Conservation (phyloP, 2,888 invertebrate genomes). For the Andrena camellia region DNA sequence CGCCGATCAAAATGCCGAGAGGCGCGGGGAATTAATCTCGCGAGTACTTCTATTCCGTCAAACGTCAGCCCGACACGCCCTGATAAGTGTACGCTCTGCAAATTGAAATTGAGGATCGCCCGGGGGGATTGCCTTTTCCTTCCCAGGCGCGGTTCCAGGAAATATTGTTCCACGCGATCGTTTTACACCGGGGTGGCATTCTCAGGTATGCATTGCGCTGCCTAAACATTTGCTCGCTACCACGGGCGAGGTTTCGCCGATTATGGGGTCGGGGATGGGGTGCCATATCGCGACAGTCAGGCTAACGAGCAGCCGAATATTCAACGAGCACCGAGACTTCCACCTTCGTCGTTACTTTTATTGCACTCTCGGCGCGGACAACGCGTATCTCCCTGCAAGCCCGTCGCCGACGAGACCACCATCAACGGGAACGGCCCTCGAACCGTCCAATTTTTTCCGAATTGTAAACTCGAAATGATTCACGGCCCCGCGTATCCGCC, state of each 20-base stretch:
- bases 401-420: conserved; percentile 29
- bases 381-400: conserved; percentile 34
- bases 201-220: background rate
- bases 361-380: conserved; percentile 31
- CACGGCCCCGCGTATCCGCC: conserved; percentile 41
- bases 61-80: conserved; percentile 69
- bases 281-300: conserved; percentile 15
- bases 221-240: background rate
- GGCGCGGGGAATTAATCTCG: conserved; percentile 69
- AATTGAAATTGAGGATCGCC: conserved; percentile 72
- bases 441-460: conserved; percentile 50
- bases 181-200: background rate
- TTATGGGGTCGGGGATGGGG: conserved; percentile 16
- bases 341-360: conserved; percentile 48
- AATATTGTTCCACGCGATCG: conserved; percentile 5
- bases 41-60: conserved; percentile 71
- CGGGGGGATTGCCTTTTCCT: conserved; percentile 36
- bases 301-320: conserved; percentile 40
- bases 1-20: conserved; percentile 70
- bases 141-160: conserved; percentile 2
- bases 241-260: conserved; percentile 25
- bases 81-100: conserved; percentile 69
- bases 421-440: conserved; percentile 46
- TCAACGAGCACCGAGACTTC: conserved; percentile 37
- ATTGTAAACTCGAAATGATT: conserved; percentile 63